Base-by-base conservation (phyloP, 2,888 invertebrate species). In the Slavum lentiscoides region DNA sequence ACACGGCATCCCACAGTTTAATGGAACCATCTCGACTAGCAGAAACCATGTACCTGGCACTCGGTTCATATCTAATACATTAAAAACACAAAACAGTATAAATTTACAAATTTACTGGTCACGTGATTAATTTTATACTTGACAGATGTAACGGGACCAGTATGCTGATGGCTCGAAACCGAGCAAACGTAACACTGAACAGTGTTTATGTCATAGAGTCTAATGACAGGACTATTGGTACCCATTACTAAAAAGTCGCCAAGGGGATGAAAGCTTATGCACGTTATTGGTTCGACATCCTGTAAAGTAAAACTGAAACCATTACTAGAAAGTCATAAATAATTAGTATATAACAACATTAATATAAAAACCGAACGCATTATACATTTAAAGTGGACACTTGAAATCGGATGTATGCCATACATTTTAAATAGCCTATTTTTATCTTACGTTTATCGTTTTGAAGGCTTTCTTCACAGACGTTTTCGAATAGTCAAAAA, bases 401-500 rank as follows among this genome's bases (percentile, higher is more conserved):
- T 17, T 64, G 5, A 49, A 49, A 49, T 49, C 11, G 1, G 49
- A 49, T 13, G 13, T 49, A 2, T 49, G 0, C 13, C 11, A 49
- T 49, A 30, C 30, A 30, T 30, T 30, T 30, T 30, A 30, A 30
- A 30, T 4, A 30, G 30, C 30, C 11, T 49, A 49, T 49, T 49
- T 37, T 37, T 83, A n/a, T n/a, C 88, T 87, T 85, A 93, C 93
- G 83, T 95, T 95, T 58, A 98, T 95, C 61, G 96, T 97, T 85
- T 96, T 95, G 86, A 94, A 97, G 0, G 98, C 98, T 86, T 98
- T 96, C 87, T 98, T 99, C 0, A 98, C 98, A 0, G 98, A 97
- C 0, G 98, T 96, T 87, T 99, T 98, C 59, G 98, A 96, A 85
- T 95, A 99, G 86, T 99, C 99, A 86, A 99, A 99, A 67, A 99